Conservation (phyloP, 92 coral and sea anemone genomes). For the Paragorgia papillata region DNA sequence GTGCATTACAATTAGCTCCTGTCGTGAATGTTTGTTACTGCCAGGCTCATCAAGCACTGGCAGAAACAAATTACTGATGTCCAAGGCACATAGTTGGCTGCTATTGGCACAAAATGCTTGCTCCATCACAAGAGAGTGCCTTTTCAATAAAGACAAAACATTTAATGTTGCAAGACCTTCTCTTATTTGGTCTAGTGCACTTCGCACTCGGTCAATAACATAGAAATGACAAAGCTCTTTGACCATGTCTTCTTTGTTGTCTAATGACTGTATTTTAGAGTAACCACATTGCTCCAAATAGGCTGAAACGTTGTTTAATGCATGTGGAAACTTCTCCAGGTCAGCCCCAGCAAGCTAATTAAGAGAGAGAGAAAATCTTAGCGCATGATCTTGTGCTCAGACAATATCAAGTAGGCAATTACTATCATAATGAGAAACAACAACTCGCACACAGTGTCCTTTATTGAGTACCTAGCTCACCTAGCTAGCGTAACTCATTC, state of each 20-base stretch:
- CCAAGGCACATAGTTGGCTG: conserved; percentile 1
- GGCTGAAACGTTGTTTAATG: not conserved
- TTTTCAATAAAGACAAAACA: not conserved
- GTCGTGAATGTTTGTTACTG: conserved; percentile 3
- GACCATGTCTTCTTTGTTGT: conserved; percentile 28
- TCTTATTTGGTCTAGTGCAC: conserved; percentile 15
- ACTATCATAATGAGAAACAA: too few species aligned
- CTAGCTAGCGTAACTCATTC: too few species aligned
- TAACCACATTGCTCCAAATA: not conserved
- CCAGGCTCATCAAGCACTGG: too few species aligned
- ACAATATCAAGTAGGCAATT: too few species aligned
- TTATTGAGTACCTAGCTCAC: too few species aligned
- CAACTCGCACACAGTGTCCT: too few species aligned
- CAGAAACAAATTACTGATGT: too few species aligned
- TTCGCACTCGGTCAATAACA: conserved; percentile 2
- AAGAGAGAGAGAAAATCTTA: too few species aligned
- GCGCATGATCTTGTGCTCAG: too few species aligned
- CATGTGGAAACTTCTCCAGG: conserved; percentile 4
- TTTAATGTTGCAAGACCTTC: conserved; percentile 15
- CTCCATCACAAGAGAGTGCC: conserved; percentile 4
- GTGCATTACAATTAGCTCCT: conserved; percentile 18
- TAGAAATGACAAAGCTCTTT: conserved; percentile 16
- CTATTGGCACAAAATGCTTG: conserved; percentile 19
- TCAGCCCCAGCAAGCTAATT: not conserved
- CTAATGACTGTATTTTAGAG: not conserved